Percentiles rank a stretch among this genome's conserved stretches.
These are phyloP conservation scores for Muraenolepis orangiensis DNA, from an alignment of 2,797 vertebrate species.

Conservation along the genomic window DNA sequence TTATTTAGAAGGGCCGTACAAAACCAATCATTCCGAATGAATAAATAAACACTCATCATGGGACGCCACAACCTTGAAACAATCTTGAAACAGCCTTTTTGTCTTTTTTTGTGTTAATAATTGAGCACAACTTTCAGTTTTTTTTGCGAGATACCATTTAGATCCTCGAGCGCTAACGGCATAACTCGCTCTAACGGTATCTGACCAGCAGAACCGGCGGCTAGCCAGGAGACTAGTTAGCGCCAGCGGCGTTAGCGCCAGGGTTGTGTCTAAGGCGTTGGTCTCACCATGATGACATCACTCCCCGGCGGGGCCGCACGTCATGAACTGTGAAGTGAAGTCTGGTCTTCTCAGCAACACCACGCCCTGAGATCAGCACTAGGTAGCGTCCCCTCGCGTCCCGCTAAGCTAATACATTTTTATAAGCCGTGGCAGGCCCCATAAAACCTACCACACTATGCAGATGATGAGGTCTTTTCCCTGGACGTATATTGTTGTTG, in stretches of 20 bases:
- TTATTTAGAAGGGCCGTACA: neutral
- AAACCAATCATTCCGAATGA: neutral
- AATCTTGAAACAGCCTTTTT: conserved; percentile 7
- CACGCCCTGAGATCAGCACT: conserved; percentile 1
- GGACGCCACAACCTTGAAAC: conserved; percentile 13
- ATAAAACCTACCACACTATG: conserved; percentile 65
- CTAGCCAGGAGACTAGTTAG: neutral
- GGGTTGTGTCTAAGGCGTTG: neutral
- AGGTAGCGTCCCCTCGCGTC: conserved; percentile 37
- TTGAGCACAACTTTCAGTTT: conserved; percentile 25
- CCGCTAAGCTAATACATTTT: conserved; percentile 70
- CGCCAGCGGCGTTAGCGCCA: too few relatives aligned
- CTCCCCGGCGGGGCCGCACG: conserved; percentile 52
- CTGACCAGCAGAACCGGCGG: neutral
- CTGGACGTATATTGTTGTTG: conserved; percentile 68
- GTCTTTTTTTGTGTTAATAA: conserved; percentile 29
- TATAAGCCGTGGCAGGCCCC: conserved; percentile 71
- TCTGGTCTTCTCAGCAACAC: conserved; percentile 70
- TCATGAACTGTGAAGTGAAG: conserved; percentile 50
- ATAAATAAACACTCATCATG: conserved; percentile 18
- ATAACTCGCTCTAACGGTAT: conserved; percentile 22
- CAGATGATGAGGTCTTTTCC: conserved; percentile 72
- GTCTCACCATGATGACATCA: conserved; percentile 7
- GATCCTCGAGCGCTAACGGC: conserved; percentile 32
- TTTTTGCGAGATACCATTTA: too few relatives aligned